Evolutionary conservation across 2,797 vertebrate species (phyloP), one percentile per base, ranked within the genome.

Genomic region (Cyclura pinguis): DNA sequence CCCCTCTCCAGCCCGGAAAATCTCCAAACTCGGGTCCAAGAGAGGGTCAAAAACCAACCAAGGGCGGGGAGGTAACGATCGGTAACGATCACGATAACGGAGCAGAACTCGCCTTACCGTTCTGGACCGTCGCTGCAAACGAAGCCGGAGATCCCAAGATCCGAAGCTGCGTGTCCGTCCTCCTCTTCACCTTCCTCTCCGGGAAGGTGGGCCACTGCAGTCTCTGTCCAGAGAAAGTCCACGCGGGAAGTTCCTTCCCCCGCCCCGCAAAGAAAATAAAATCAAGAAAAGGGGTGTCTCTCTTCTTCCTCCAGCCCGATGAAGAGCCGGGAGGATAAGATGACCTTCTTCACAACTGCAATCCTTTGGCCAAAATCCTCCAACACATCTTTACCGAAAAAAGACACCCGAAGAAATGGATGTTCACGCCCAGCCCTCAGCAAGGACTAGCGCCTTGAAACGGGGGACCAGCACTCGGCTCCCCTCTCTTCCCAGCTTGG

Each of bases 361-460:
- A 27, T 9, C 24, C 64, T 27, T 67, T 9, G 10, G 67, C 67
- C 64, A 67, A 67, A 29, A 27, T 27, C 20, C 62, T 20, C 62
- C 3, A 1, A 64, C 62, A 6, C 27, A 4, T 72, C 27, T 29
- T 1, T 24, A 72, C 4, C 9, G 27, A 20, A 7, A 32, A 29
- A 62, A 47, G 42, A 47, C 42, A 47, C 42, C 1, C 14, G 9
- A 10, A 24, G 64, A 67, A n/a, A 72, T 52, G 4, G 32, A 12
- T 50, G 13, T 57, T 1, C 38, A 1, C 8, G 42, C n/a, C 35
- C 80, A 22, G 52, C 24, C 69, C 80, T 89, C 72, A 47, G n/a
- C n/a, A 42, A 42, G 24, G 67, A 42, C 88, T 89, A 83, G 69
- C 50, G 9, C 78, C 87, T 82, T 88, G 78, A 69, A n/a, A 74